Conservation (phyloP, 2,113 vertebrate genomes). For the Podiceps cristatus region DNA sequence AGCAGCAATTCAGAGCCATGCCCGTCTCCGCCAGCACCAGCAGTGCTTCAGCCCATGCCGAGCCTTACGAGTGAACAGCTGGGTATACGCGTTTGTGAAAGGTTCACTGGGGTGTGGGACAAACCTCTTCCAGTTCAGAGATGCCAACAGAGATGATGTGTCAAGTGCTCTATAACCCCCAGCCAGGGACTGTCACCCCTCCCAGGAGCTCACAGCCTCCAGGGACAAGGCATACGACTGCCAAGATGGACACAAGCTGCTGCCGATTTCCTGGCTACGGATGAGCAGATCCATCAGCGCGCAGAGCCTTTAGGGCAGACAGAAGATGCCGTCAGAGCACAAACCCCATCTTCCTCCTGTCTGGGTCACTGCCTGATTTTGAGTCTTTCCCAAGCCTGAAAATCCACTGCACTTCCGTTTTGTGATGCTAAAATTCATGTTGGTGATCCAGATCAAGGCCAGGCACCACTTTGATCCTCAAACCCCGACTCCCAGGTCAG, state of each 20-base stretch:
- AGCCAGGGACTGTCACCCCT: not conserved
- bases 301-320: not conserved
- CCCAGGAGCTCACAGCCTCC: not conserved
- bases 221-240: fast-evolving
- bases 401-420: not conserved
- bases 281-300: not conserved
- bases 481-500: not conserved
- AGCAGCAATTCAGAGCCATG: not conserved
- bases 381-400: not conserved
- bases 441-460: not conserved
- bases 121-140: not conserved
- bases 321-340: not conserved
- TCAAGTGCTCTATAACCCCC: not conserved
- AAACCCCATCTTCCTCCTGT: not conserved
- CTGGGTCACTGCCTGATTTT: not conserved
- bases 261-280: not conserved
- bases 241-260: not conserved
- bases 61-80: fast-evolving
- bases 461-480: not conserved
- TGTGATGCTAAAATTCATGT: not conserved
- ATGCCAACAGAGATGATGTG: fast-evolving
- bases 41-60: not conserved
- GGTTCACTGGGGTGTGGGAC: not conserved
- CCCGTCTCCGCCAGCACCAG: not conserved
- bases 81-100: not conserved